phyloP scores from a whole-genome alignment of 2,888 invertebrate genomes.

The Iphiclides podalirius region DNA sequence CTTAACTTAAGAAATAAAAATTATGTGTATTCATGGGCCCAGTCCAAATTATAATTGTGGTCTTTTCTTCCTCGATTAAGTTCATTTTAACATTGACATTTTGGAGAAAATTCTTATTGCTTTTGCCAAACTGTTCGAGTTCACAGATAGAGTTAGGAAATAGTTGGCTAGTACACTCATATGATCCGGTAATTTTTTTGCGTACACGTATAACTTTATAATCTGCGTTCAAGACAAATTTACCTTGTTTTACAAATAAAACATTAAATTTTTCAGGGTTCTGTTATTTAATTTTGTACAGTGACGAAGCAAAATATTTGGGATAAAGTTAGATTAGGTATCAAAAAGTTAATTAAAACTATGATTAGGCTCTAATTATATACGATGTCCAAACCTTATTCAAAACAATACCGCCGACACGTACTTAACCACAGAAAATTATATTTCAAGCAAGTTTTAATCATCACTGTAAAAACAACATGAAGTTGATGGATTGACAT shows the following conservation, averaged over 20 bases:
- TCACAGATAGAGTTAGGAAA: too few species aligned
- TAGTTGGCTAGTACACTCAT: too few species aligned
- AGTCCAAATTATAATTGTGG: too few species aligned
- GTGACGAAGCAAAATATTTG: not conserved
- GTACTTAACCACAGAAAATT: not conserved
- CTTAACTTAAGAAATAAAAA: not conserved
- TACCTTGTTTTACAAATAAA: too few species aligned
- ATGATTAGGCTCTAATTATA: not conserved
- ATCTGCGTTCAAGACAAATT: too few species aligned
- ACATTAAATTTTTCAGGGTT: not conserved
- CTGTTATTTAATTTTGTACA: not conserved
- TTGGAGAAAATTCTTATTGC: too few species aligned
- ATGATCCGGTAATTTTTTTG: too few species aligned
- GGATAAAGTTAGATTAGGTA: not conserved
- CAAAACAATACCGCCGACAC: not conserved
- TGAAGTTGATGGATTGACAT: not conserved
- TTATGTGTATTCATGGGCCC: too few species aligned
- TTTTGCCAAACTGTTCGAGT: too few species aligned
- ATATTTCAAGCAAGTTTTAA: not conserved
- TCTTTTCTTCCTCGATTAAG: too few species aligned
- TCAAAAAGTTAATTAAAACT: not conserved
- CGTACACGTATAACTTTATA: not conserved
- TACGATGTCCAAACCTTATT: not conserved
- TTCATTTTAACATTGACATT: too few species aligned
- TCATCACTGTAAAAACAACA: not conserved